Evolutionary conservation across 2,888 invertebrate species (phyloP), one percentile per base, ranked within the genome.

Genomic region (Labia minor): DNA sequence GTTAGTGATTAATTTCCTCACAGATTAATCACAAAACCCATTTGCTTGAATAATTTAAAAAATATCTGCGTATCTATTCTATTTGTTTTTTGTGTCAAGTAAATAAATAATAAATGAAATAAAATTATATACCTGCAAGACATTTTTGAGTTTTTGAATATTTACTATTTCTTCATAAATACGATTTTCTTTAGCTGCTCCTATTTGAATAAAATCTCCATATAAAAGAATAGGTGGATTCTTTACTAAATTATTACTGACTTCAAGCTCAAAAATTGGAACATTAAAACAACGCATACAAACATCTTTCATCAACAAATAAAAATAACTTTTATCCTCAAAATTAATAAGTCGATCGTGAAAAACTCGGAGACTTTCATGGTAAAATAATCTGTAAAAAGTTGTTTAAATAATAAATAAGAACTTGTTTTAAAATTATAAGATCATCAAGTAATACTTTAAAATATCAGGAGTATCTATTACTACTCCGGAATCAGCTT

Each of bases 331-430:
- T 75, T 92, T 89, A 76, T 96, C 95, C 71, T 89, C 84, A 16
- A 83, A 77, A 74, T 92, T 91, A 67, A 90, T 87, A 19, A 96
- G 79, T 0, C 95, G 88, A 76, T 95, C 95, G 77, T 93, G 93
- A 76, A 94, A 95, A 1, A 95, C 94, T 21, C 95, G 83, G 67
- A 92, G 83, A 68, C 92, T 90, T 78, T 96, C 95, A 75, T 96
- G 95, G 72, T 90, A 92, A 80, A 94, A 95, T 8, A 96, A 78
- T 71, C 93, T 89, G 73, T 65, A 21, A 21, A 20, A 11, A 49
- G 19, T n/a, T n/a, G n/a, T n/a, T n/a, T n/a, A n/a, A 14, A 49
- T 18, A 37, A n/a, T 19, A 49, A 64, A 62, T 10, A 61, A 19
- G 62, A 63, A 18, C 21, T 21, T 21, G 64, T 1, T 66, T 16